Base-by-base conservation (phyloP, 2,888 invertebrate genomes). In the Pollenia griseotomentosa region DNA sequence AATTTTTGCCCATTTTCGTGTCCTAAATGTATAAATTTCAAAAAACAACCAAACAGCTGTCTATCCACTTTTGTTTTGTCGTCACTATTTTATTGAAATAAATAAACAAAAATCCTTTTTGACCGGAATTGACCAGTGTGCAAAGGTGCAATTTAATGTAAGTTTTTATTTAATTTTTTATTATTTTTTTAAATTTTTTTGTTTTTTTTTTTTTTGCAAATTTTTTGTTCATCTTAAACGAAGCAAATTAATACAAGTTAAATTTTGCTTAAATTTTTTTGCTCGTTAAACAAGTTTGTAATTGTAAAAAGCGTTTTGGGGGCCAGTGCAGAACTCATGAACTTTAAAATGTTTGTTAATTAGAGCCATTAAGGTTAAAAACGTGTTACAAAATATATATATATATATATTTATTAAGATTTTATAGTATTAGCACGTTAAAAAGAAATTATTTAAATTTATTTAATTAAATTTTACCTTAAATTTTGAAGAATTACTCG, bases 101-200 rank as follows among this genome's bases (percentile, higher is more conserved):
- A 23, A 23, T 2, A 23, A 23, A 23, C 4, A 33, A 33, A 33
- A 33, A 33, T 6, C 4, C 5, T 4, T 33, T 33, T 33, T 33
- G 33, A 0, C 33, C 4, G 33, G 6, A 33, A 33, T 4, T 6
- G 33, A 33, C 33, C 33, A 33, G 33, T 6, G 33, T 33, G 33
- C 19, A 66, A 12, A 57, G 57, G 46, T 81, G 81, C 46, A 63
- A 80, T 71, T 80, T 71, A 57, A 51, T 75, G 40, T 70, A 66
- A 65, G 65, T 74, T 73, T 74, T 71, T 19, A 66, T 66, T 51
- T 19, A 33, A 44, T 33, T 33, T 33, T 33, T 33, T 33, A 33
- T 33, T 16, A 48, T 63, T 63, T 42, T 68, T 23, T 19, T 14
- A 48, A 4, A 12, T 83, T 57, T 42, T 44, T 46, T 16, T 33